Evolutionary conservation across 2,113 vertebrate genomes (phyloP), one percentile per base, ranked within the genome.

Genomic region (Apodemus speciosus): DNA sequence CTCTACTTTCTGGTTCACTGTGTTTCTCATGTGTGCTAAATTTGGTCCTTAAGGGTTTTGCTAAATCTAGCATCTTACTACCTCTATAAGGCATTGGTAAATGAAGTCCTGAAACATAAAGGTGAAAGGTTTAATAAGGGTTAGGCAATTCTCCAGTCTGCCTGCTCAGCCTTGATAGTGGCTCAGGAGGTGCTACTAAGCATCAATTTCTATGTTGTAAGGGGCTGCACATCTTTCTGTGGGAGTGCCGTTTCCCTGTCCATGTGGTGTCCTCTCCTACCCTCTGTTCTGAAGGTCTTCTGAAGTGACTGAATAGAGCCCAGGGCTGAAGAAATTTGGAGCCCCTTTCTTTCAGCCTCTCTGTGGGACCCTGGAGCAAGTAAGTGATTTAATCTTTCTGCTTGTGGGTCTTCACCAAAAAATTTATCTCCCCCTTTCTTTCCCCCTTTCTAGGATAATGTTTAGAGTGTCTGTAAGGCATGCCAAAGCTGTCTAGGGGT

Each of bases 181-280:
- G 88, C 68, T 95, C 38, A 15, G 81, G 35, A 58, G 69, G 43
- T 76, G 94, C 77, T 96, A 89, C 94, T 90, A 93, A 94, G 72
- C 71, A 60, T 72, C 9, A 35, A 84, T 94, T 64, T 85, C 62
- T 62, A 66, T 60, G 11, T 81, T 46, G 25, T 95, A 90, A 96
- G 76, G 20, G 53, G 66, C 79, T 85, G 53, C 9, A 4, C 72
- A 88, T 23, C 49, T 94, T 77, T 96, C 88, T 15, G 10, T 20
- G 43, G 92, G 88, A 89, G 83, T 75, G 73, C 58, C 80, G 40
- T 51, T 90, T 94, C 56, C 30, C 25, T 5, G 64, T 15, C 64
- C 13, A 15, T 66, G 64, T 15, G 4, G 1, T 66, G 13, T 5
- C 64, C 64, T 75, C 38, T 49, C 30, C 30, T 4, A 32, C 30